Evolutionary conservation across 2,113 vertebrate species (phyloP).

Genomic region (Corythaeola cristata): DNA sequence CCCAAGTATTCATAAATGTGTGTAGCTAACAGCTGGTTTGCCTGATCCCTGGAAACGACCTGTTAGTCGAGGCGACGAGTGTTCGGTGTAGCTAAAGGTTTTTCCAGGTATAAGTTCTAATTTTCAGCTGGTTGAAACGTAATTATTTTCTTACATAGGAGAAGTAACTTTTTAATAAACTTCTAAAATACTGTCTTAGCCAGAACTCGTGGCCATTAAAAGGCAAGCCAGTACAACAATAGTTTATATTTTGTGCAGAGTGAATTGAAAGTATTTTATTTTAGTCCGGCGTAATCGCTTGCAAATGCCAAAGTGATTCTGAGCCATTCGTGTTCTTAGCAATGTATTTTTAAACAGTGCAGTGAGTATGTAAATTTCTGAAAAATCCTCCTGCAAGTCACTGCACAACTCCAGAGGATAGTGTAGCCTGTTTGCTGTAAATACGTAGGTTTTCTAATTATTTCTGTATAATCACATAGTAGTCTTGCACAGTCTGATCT

Average conservation of each 20-base stretch:
- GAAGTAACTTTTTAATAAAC: background rate
- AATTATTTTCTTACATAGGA: background rate
- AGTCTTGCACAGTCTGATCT: background rate
- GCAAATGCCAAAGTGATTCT: background rate
- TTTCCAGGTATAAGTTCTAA: rapidly evolving
- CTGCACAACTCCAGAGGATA: background rate
- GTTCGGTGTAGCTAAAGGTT: background rate
- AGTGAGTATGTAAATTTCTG: background rate
- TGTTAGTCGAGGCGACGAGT: background rate
- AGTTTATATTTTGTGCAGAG: background rate
- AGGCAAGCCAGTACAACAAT: background rate
- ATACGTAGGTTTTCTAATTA: background rate
- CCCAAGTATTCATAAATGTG: background rate
- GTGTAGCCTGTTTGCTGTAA: background rate
- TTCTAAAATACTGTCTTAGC: background rate
- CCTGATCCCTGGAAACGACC: background rate
- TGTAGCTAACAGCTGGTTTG: background rate
- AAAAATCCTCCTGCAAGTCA: background rate
- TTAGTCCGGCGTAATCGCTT: background rate
- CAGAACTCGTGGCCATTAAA: background rate
- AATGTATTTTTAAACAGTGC: background rate
- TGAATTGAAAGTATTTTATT: background rate
- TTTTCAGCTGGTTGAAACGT: background rate
- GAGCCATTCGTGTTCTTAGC: background rate
- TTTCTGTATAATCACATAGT: background rate